Evolutionary conservation across 1,140 invertebrate species (phyloP).

Genomic region (Theocolax elegans): DNA sequence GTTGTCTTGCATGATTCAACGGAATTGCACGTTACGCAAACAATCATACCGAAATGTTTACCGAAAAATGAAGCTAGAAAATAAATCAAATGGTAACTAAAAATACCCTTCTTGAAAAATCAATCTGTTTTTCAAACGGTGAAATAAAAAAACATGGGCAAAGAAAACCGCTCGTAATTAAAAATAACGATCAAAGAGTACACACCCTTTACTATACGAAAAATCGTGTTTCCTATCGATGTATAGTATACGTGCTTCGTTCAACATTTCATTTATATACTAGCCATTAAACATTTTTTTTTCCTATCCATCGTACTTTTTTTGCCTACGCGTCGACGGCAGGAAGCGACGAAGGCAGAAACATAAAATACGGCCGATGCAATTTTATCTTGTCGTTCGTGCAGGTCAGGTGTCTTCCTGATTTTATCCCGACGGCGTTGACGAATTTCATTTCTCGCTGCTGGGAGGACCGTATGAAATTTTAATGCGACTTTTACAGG

Average conservation of each 20-base stretch:
- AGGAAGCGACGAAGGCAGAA: background rate
- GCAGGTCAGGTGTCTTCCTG: background rate
- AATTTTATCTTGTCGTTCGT: background rate
- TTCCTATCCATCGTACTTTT: background rate
- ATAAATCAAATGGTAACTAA: too few relatives aligned
- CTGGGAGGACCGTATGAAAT: background rate
- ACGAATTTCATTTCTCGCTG: constrained; percentile 1
- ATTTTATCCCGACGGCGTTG: background rate
- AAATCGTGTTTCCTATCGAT: background rate
- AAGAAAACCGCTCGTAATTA: background rate
- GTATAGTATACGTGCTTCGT: background rate
- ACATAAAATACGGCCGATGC: constrained; percentile 12
- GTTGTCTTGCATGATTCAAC: too few relatives aligned
- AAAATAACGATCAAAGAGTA: constrained; percentile 6
- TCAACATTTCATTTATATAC: background rate
- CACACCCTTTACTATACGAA: background rate
- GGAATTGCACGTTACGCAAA: too few relatives aligned
- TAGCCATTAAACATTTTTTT: background rate
- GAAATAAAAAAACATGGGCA: too few relatives aligned
- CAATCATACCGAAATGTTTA: too few relatives aligned
- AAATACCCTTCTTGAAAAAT: too few relatives aligned
- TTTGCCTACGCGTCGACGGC: background rate
- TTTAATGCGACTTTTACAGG: too few relatives aligned
- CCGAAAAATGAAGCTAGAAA: too few relatives aligned
- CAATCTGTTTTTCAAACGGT: too few relatives aligned